Evolutionary conservation across 2,113 vertebrate genomes (phyloP).

Genomic region (Choloepus hoffmanni): DNA sequence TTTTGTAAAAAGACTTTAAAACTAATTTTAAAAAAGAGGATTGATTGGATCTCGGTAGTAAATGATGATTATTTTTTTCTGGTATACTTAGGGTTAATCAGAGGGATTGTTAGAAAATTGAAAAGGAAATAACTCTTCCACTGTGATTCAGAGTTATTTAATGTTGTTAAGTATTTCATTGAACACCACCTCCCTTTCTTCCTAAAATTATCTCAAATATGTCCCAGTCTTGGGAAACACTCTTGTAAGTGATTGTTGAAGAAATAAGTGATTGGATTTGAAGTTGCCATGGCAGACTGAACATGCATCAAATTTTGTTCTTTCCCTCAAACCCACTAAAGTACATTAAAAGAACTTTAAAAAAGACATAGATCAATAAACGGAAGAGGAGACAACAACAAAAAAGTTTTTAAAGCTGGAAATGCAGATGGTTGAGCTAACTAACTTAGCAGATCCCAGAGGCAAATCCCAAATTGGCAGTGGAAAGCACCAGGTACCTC

Average conservation of each 20-base stretch:
- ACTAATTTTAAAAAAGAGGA: neutral
- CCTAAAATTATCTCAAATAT: conserved; percentile 53
- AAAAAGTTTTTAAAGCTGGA: conserved; percentile 6
- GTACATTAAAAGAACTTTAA: neutral
- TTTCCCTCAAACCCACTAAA: conserved; percentile 53
- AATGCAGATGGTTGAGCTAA: conserved; percentile 28
- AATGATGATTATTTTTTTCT: conserved; percentile 40
- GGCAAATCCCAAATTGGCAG: neutral
- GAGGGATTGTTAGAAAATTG: conserved; percentile 45
- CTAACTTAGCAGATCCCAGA: neutral
- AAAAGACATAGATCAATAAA: conserved; percentile 58
- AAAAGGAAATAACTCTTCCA: conserved; percentile 1
- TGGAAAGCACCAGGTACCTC: neutral
- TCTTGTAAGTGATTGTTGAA: conserved; percentile 59
- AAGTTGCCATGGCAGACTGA: conserved; percentile 44
- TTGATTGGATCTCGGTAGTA: neutral
- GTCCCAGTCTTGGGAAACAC: conserved; percentile 1
- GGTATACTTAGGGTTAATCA: neutral
- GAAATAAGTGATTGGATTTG: conserved; percentile 44
- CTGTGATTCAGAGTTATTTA: conserved; percentile 48
- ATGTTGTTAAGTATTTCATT: conserved; percentile 28
- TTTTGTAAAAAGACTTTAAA: conserved; percentile 44
- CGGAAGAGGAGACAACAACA: conserved; percentile 26
- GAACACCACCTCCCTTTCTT: neutral
- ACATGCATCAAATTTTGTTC: conserved; percentile 53